These are phyloP conservation scores for Orcinus orca DNA, from an alignment of 2,113 vertebrate genomes.

Conservation along the genomic window DNA sequence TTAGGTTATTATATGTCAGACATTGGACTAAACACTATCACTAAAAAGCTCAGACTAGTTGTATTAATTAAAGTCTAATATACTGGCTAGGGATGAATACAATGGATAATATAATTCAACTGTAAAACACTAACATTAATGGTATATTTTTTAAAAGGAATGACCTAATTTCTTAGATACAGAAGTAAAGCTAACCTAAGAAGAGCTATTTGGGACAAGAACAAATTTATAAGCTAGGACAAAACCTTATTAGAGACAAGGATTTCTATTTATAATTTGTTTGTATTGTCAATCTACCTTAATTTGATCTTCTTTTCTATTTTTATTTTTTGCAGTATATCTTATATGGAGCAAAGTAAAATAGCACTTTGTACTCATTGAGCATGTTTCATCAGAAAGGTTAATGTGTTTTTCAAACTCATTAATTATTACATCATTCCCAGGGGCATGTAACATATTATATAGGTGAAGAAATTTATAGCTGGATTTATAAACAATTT, in stretches of 20 bases:
- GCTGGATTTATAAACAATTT: conserved; percentile 30
- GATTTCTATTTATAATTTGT: neutral
- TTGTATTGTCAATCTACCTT: neutral
- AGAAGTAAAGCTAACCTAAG: neutral
- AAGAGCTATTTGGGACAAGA: neutral
- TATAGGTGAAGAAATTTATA: conserved; percentile 41
- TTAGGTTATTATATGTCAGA: neutral
- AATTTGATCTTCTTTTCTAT: neutral
- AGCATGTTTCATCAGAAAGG: conserved; percentile 55
- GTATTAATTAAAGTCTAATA: neutral
- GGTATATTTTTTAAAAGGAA: neutral
- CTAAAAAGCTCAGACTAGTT: neutral
- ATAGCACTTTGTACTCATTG: conserved; percentile 6
- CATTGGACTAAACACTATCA: neutral
- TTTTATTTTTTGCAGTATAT: neutral
- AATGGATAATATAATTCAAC: neutral
- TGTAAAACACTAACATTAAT: neutral
- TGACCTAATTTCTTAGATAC: neutral
- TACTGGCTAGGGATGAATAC: neutral
- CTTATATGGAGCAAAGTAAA: conserved; percentile 52
- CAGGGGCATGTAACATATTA: neutral
- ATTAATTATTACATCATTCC: conserved; percentile 54
- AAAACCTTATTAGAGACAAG: neutral
- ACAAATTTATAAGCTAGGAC: neutral
- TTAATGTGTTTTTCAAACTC: conserved; percentile 57